Conservation (phyloP, 2,888 invertebrate genomes). For the Agriopis leucophaearia region DNA sequence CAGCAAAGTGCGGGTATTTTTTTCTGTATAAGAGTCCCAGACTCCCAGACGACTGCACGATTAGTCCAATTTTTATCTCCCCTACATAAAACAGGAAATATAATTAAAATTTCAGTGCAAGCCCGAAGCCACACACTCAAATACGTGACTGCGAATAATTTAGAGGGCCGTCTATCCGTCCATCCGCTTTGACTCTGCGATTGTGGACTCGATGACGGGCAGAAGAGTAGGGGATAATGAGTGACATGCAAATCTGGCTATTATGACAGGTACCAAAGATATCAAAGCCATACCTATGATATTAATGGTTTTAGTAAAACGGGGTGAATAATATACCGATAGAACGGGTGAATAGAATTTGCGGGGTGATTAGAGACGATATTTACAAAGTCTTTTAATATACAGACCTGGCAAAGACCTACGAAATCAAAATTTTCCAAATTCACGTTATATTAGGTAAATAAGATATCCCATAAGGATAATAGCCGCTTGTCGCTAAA, state of each 20-base stretch:
- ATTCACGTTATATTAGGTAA: no score
- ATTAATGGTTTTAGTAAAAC: no score
- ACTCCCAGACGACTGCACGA: slow-evolving; percentile 43
- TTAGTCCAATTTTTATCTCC: slow-evolving; percentile 49
- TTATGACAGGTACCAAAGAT: slow-evolving; percentile 2
- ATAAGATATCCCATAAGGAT: no score
- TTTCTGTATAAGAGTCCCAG: neutral
- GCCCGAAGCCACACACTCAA: slow-evolving; percentile 69
- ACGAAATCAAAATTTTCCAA: no score
- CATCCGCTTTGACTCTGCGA: slow-evolving; percentile 71
- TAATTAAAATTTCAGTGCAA: slow-evolving; percentile 83
- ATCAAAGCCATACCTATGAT: no score
- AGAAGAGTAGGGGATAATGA: slow-evolving; percentile 65
- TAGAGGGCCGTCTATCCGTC: slow-evolving; percentile 64
- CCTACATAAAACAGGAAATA: slow-evolving; percentile 40
- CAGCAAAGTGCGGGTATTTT: no score
- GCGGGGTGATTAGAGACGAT: no score
- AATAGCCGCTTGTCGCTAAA: no score
- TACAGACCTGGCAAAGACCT: no score
- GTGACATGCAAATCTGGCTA: slow-evolving; percentile 63
- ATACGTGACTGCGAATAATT: slow-evolving; percentile 82
- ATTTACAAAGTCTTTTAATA: no score
- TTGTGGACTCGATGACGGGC: slow-evolving; percentile 58
- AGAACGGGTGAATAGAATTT: no score
- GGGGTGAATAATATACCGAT: no score